phyloP scores from a whole-genome alignment of 1,140 invertebrate genomes.

The Trichonephila clavipes region DNA sequence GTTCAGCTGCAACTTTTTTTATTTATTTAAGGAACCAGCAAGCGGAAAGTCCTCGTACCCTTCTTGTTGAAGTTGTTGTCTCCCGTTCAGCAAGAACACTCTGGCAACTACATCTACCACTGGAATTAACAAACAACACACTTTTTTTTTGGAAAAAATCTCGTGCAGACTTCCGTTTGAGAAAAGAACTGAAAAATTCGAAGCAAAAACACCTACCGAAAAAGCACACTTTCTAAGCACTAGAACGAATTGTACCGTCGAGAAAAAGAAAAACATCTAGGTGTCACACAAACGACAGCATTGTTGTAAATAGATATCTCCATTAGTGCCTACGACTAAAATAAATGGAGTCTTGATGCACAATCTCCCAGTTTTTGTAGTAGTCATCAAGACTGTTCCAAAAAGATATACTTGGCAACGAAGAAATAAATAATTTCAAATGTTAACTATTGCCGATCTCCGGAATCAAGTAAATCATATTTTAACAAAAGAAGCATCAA shows the following conservation, averaged over 20 bases:
- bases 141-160: slow-evolving; percentile 36
- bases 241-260: slow-evolving; percentile 54
- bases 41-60: slow-evolving; percentile 57
- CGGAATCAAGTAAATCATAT: slow-evolving; percentile 60
- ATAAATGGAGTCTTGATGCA: slow-evolving; percentile 57
- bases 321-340: slow-evolving; percentile 64
- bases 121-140: slow-evolving; percentile 65
- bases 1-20: slow-evolving; percentile 40
- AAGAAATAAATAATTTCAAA: slow-evolving; percentile 59
- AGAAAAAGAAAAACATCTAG: slow-evolving; percentile 52
- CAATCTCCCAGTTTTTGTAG: slow-evolving; percentile 73
- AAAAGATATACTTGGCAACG: slow-evolving; percentile 9
- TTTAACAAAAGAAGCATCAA: slow-evolving; percentile 57
- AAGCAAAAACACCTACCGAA: slow-evolving; percentile 69
- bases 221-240: slow-evolving; percentile 65
- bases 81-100: slow-evolving; percentile 51
- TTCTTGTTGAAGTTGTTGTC: slow-evolving; percentile 58
- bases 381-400: slow-evolving; percentile 64
- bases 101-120: slow-evolving; percentile 66
- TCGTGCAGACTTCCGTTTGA: slow-evolving; percentile 34
- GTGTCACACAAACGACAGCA: slow-evolving; percentile 33
- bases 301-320: slow-evolving; percentile 63
- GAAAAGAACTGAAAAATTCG: slow-evolving; percentile 36
- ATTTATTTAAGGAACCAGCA: slow-evolving; percentile 57
- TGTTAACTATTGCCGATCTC: slow-evolving; percentile 57